Evolutionary conservation across 2,888 invertebrate species (phyloP).

Genomic region (Bhutanitis thaidina): DNA sequence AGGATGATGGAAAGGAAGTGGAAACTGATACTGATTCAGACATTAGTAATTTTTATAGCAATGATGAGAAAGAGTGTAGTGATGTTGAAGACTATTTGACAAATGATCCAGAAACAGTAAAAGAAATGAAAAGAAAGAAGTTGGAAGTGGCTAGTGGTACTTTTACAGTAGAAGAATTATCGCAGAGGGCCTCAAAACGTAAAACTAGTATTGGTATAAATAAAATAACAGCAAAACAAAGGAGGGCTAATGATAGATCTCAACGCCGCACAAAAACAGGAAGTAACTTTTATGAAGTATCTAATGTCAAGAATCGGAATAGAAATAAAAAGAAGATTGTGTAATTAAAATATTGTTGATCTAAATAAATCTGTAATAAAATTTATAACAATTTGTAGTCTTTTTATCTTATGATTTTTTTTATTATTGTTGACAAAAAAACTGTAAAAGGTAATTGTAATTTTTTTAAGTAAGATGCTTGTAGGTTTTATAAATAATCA

Average conservation of each 20-base stretch:
- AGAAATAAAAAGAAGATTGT: constrained; percentile 82
- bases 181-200: constrained; percentile 55
- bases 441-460: background rate
- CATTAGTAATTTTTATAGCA: constrained; percentile 84
- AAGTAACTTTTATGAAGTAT: constrained; percentile 92
- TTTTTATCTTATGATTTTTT: no score
- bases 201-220: constrained; percentile 38
- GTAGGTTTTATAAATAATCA: background rate
- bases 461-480: background rate
- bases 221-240: constrained; percentile 87
- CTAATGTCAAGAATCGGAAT: constrained; percentile 94
- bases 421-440: no score
- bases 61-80: constrained; percentile 80
- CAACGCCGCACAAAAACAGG: constrained; percentile 90
- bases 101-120: constrained; percentile 64
- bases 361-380: background rate
- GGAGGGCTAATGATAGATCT: constrained; percentile 86
- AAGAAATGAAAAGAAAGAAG: constrained; percentile 66
- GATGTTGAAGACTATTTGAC: constrained; percentile 75
- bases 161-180: constrained; percentile 76
- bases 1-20: constrained; percentile 37
- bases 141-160: constrained; percentile 76
- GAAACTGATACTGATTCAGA: constrained; percentile 79
- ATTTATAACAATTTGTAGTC: background rate
- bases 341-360: constrained; percentile 13